Base-by-base conservation (phyloP, 2,113 vertebrate genomes). In the Todiramphus saurophagus region DNA sequence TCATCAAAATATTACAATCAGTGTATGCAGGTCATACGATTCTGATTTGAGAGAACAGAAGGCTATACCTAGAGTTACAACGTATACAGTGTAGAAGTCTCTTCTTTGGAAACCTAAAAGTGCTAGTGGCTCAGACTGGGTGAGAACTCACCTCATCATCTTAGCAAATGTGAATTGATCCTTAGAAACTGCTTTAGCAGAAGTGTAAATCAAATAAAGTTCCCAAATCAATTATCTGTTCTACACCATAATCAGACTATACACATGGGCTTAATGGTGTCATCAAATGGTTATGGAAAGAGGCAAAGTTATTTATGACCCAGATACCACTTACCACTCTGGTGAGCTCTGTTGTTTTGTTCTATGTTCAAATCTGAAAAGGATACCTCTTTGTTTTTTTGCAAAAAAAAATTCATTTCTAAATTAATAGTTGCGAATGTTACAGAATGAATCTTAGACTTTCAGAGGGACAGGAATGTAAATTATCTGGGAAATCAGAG, bases 141-240 rank as follows among this genome's bases (percentile, higher is more conserved):
- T n/a, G 13, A 92, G 60, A 90, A 56, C 8, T 2, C 31, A 81
- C 5, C 30, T 46, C 46, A 66, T 25, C 51, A 70, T 27, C 56
- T 60, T 14, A 44, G 64, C 27, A 92, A 56, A 94, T 46, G 39
- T 53, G 35, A 89, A 93, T 3, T 68, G 73, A 48, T 77, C 27
- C 59, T 74, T 37, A 62, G 82, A 83, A 91, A 74, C 30, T 30
- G 66, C 74, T 79, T 87, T 46, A 89, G 35, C 35, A 66, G 56
- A 83, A 75, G 48, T 41, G 48, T 48, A 89, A 94, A 94, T 85
- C 75, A 83, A 91, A 84, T 72, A 8, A 67, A 41, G 39, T 55
- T 82, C 77, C 43, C 55, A 78, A 94, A 95, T 88, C 75, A 67
- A 90, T 83, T 86, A 90, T 16, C 73, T 48, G 12, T 68, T 94